Base-by-base conservation (phyloP, 2,888 invertebrate species). In the Drosophila melanosoma region DNA sequence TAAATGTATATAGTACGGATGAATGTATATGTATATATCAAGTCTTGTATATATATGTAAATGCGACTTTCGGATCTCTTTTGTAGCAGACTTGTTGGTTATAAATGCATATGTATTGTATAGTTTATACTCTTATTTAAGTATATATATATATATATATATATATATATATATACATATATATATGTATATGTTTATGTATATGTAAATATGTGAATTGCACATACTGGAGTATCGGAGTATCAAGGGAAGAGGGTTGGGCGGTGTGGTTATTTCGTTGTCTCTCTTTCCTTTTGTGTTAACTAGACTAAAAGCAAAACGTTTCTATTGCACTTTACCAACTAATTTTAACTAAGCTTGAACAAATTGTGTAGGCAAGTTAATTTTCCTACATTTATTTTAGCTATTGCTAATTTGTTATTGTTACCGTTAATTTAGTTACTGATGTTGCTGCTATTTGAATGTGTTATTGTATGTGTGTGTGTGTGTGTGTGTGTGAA, bases 21-120 rank as follows among this genome's bases (percentile, higher is more conserved):
- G 36, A 56, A 35, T 69, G 36, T 69, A 56, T 69, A 48, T 49
- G 20, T 58, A 40, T 66, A 36, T 56, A 59, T 80, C 52, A 67
- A 64, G 69, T 73, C 57, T 26, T 45, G 56, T 54, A 60, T 45
- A 33, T 53, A 23, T 53, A 40, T 69, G 56, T 77, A 63, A 67
- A 75, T 58, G 52, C 61, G 32, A 35, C 63, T 56, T 61, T 38
- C 38, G 48, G 48, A 49, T 42, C 52, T 59, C 23, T 48, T 59
- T 35, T 45, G 45, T 53, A 74, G 74, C 88, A 88, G 81, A 86
- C 88, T 86, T 85, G 74, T 83, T 80, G 78, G 74, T 71, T 83
- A 60, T 62, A 60, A 65, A 60, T 74, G 78, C 83, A 82, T 85
- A 78, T 74, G 73, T 76, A 42, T 70, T 61, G 32, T 38, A 56